Base-by-base conservation (phyloP, 1,140 invertebrate species). In the Leptinotarsa lineolata region DNA sequence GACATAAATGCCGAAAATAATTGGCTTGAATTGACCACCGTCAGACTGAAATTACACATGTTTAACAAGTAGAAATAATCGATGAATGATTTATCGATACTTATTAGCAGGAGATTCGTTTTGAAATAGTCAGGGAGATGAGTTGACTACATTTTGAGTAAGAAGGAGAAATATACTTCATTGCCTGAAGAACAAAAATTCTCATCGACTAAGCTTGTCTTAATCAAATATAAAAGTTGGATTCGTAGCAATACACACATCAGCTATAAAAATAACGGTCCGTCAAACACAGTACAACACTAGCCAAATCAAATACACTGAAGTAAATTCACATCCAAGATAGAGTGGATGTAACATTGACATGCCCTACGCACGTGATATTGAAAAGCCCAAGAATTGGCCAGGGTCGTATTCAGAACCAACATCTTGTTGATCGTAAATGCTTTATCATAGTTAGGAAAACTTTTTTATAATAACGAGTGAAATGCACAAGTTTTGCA, bases 1-100 rank as follows among this genome's bases (percentile, higher is more conserved):
- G 30, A 66, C 64, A 44, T 18, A 18, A 66, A 66, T 66, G 64
- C 64, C 64, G 64, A 66, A 66, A 66, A 24, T 66, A 66, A 66
- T 66, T 66, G 64, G 64, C 11, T 16, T 39, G 15, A 39, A 66
- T 46, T 66, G 64, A n/a, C 64, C 48, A 54, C 48, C 48, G 48
- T 18, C 48, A 18, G 48, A 54, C 48, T 54, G 15, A 13, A 54
- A 54, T 16, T 54, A 54, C 48, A 54, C 48, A 54, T 54, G 48
- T 54, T 54, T 18, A 18, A 54, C 48, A 54, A 54, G 48, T 6
- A 54, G 48, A 54, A 54, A 54, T 54, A 54, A 54, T 54, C 16
- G n/a, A 54, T n/a, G 13, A 13, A 54, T 54, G 16, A 54, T 54
- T 54, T 54, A 54, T 54, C 48, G 48, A 18, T 54, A 16, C n/a